Conservation (phyloP, 1,140 invertebrate species). For the Drosophila pachea region DNA sequence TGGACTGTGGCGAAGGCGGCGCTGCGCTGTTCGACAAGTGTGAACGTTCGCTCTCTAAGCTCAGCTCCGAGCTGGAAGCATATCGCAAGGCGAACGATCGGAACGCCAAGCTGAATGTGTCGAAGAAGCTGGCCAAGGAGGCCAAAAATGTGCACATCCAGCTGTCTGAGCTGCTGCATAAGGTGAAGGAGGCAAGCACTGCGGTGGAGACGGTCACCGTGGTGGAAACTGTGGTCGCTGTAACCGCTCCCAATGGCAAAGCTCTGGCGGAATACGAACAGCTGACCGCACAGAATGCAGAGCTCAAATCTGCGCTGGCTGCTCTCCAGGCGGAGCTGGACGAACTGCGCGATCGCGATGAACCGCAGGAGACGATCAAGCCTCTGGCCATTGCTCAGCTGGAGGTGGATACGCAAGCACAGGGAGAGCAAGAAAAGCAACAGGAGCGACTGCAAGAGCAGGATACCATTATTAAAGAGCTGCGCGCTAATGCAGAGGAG, state of each 20-base stretch:
- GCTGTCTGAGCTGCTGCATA: slow-evolving; percentile 66
- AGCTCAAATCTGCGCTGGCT: slow-evolving; percentile 61
- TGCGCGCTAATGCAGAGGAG: slow-evolving; percentile 9
- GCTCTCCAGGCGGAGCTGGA: slow-evolving; percentile 48
- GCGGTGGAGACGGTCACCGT: slow-evolving; percentile 78
- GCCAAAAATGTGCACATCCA: slow-evolving; percentile 70
- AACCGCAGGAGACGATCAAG: slow-evolving; percentile 10
- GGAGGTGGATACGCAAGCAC: slow-evolving; percentile 3
- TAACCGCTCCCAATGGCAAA: slow-evolving; percentile 73
- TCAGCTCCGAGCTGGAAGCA: slow-evolving; percentile 71
- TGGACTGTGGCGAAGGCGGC: slow-evolving; percentile 55
- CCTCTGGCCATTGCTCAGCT: slow-evolving; percentile 17
- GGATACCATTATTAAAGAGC: neutral
- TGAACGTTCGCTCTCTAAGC: slow-evolving; percentile 61
- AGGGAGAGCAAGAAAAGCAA: neutral
- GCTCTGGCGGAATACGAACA: slow-evolving; percentile 78
- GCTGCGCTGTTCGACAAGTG: slow-evolving; percentile 67
- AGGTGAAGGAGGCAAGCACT: slow-evolving; percentile 79
- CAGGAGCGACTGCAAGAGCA: slow-evolving; percentile 5
- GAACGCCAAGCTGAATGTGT: slow-evolving; percentile 70
- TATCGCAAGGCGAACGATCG: slow-evolving; percentile 72
- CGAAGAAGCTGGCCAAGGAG: slow-evolving; percentile 76
- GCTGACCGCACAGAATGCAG: slow-evolving; percentile 79
- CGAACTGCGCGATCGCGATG: slow-evolving; percentile 43
- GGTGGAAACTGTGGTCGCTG: slow-evolving; percentile 72